phyloP scores from a whole-genome alignment of 2,888 invertebrate species.

The Agriotes lineatus region DNA sequence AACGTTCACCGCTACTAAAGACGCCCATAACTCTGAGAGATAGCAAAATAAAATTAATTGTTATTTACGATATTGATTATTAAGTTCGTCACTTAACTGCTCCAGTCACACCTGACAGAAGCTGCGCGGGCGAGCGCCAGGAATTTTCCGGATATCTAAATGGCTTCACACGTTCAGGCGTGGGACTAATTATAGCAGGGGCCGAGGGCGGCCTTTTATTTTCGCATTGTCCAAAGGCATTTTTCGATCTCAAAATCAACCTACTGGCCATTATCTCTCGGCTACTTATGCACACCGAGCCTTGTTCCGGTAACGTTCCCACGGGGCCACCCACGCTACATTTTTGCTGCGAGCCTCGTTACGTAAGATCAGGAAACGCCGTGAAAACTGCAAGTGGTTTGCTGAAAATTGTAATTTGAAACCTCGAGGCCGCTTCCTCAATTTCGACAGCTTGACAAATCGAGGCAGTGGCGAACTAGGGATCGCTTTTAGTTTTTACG shows the following conservation, averaged over 20 bases:
- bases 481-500: conserved; percentile 53
- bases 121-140: no score
- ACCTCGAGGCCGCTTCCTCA: conserved; percentile 15
- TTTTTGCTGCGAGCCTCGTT: background rate
- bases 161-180: background rate
- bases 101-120: no score
- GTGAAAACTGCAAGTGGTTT: background rate
- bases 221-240: conserved; percentile 4
- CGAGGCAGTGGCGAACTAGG: conserved; percentile 44
- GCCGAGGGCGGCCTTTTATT: conserved; percentile 6
- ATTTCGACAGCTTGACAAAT: conserved; percentile 53
- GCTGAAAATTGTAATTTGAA: conserved; percentile 17
- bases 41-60: no score
- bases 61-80: no score
- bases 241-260: conserved; percentile 9
- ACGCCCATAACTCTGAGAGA: no score
- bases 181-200: background rate
- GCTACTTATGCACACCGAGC: background rate
- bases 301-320: conserved; percentile 16
- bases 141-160: conserved; percentile 14
- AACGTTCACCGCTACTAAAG: no score
- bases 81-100: no score
- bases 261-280: background rate
- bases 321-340: background rate
- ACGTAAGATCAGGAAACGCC: conserved; percentile 2